Conservation (phyloP, 2,888 invertebrate species). For the Agrotis ipsilon region DNA sequence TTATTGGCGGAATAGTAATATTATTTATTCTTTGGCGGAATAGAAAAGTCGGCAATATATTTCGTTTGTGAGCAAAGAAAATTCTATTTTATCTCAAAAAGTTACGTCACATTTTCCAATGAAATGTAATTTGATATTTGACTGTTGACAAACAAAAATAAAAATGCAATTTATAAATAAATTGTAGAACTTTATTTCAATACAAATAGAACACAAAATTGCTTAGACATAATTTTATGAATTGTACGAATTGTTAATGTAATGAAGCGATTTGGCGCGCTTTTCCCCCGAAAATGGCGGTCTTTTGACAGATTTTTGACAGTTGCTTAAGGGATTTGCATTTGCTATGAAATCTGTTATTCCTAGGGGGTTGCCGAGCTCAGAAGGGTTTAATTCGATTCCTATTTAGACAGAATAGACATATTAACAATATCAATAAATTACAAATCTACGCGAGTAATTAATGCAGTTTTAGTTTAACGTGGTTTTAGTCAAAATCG, state of each 20-base stretch:
- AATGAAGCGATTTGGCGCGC: constrained; percentile 68
- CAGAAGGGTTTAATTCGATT: constrained; percentile 17
- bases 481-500: too few species aligned
- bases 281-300: constrained; percentile 72
- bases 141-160: background rate
- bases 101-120: background rate
- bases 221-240: background rate
- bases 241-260: background rate
- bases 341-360: constrained; percentile 60
- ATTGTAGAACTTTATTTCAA: fast-evolving
- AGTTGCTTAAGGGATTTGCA: constrained; percentile 55
- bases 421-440: too few species aligned
- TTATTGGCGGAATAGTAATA: constrained; percentile 3
- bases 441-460: too few species aligned
- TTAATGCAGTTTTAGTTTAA: too few species aligned
- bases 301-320: constrained; percentile 78
- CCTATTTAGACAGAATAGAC: background rate
- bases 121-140: background rate
- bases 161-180: background rate
- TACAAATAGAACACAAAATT: constrained; percentile 8
- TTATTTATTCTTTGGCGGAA: too few species aligned
- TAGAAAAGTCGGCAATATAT: constrained; percentile 9
- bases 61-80: background rate
- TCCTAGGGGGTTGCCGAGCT: background rate
- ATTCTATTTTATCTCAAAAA: fast-evolving